Base-by-base conservation (phyloP, 1,140 invertebrate genomes). In the Calephelis nemesis region DNA sequence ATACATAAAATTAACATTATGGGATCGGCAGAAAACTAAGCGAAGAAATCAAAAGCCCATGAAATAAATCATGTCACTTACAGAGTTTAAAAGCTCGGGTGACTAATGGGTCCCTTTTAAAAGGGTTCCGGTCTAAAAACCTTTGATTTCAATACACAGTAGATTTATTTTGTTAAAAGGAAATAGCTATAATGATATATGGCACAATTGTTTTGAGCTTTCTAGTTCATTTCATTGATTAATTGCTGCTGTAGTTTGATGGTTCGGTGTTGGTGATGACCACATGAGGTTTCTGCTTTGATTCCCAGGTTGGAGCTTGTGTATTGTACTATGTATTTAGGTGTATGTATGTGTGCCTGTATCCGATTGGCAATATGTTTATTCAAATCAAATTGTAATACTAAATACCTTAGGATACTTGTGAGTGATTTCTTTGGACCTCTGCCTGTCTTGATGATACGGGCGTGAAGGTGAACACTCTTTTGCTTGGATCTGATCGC, bases 81-180 rank as follows among this genome's bases (percentile, higher is more conserved):
- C 64, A 65, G 64, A 65, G 64, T 65, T 65, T 65, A 65, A 65
- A 65, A 65, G 64, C 64, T 65, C 52, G 13, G 42, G 64, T 65
- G 64, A 65, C 64, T 65, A 65, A 65, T 65, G 49, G 64, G 30
- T 50, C 64, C 64, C 49, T 52, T 50, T 45, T 52, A 65, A 65
- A 58, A 65, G 64, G 64, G 49, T 65, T 65, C 64, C 45, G 62
- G 62, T 47, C 45, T 45, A 50, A 65, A 65, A 65, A 65, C 64
- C 64, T 65, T 65, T 52, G 64, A 65, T 54, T 15, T 49, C 64
- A 50, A 11, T 65, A 13, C n/a, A 63, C 40, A 42, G 62, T 47
- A 47, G 62, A 42, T 63, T 63, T 62, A 63, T 63, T 63, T 47
- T 45, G 62, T 45, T 63, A 63, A 45, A 13, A 63, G 62, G 19